Percentiles rank a stretch among this genome's conserved stretches.
These are phyloP conservation scores for Pangasianodon hypophthalmus DNA, from an alignment of 2,113 vertebrate species.

Conservation along the genomic window DNA sequence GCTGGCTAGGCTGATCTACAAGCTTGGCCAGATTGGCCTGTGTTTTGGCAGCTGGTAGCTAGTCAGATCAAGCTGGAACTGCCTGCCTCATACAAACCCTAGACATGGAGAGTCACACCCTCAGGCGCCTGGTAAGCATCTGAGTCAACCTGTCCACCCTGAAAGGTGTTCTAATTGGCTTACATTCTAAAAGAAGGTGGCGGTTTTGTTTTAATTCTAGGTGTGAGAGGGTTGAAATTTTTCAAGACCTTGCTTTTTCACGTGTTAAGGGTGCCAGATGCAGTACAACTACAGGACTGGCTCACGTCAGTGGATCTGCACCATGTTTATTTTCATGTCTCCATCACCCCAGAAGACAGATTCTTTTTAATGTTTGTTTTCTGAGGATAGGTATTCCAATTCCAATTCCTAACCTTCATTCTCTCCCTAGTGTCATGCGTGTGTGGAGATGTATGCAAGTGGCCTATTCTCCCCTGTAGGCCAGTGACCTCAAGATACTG, in stretches of 20 bases:
- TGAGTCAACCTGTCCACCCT: no score
- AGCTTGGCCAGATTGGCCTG: background rate
- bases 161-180: background rate
- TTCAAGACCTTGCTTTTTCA: background rate
- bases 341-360: background rate
- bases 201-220: background rate
- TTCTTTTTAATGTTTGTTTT: background rate
- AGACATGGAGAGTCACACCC: no score
- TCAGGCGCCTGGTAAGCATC: no score
- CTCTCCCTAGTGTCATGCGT: background rate
- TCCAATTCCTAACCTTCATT: background rate
- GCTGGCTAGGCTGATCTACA: background rate
- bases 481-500: background rate
- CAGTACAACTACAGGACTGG: background rate
- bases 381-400: background rate
- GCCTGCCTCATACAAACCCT: background rate
- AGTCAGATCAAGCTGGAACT: background rate
- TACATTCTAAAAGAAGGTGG: background rate
- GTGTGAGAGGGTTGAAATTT: no score
- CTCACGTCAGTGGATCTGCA: background rate
- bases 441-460: background rate
- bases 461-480: background rate
- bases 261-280: background rate
- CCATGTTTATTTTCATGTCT: background rate
- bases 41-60: background rate